These are phyloP conservation scores for Metopia argyrocephala DNA, from an alignment of 2,888 invertebrate genomes.

Conservation along the genomic window DNA sequence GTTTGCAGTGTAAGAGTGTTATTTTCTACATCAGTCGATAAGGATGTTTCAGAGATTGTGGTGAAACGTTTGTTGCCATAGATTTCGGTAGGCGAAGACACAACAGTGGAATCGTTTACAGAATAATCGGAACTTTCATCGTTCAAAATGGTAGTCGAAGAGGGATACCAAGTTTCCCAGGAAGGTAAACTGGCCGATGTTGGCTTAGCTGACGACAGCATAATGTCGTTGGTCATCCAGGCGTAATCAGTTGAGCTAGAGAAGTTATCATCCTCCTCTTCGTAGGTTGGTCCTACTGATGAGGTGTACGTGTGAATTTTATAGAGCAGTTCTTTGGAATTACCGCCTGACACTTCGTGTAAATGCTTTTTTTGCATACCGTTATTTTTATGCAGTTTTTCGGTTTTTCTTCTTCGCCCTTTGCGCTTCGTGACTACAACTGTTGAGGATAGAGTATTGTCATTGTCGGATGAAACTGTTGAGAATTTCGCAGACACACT, in stretches of 20 bases:
- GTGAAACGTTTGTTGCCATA: not conserved
- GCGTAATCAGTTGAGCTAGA: slow-evolving; percentile 50
- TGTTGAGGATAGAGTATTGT: slow-evolving; percentile 63
- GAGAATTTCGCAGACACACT: slow-evolving; percentile 55
- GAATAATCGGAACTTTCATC: slow-evolving; percentile 31
- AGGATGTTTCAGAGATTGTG: slow-evolving; percentile 57
- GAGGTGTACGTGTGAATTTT: not conserved
- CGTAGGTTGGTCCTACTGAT: not conserved
- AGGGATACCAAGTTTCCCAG: slow-evolving; percentile 59
- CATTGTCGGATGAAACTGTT: slow-evolving; percentile 61
- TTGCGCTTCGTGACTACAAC: slow-evolving; percentile 72
- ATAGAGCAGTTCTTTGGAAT: slow-evolving; percentile 9
- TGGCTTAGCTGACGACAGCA: slow-evolving; percentile 34
- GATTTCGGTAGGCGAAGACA: not conserved
- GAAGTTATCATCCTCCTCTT: slow-evolving; percentile 31
- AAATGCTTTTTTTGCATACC: slow-evolving; percentile 59
- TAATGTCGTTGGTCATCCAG: slow-evolving; percentile 45
- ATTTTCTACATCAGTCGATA: slow-evolving; percentile 41
- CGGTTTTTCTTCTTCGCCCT: slow-evolving; percentile 73
- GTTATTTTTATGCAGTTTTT: too few relatives aligned
- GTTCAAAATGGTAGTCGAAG: slow-evolving; percentile 19
- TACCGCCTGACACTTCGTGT: too few relatives aligned
- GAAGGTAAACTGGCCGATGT: slow-evolving; percentile 53
- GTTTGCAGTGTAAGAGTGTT: slow-evolving; percentile 40
- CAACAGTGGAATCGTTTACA: not conserved